phyloP scores from a whole-genome alignment of 2,797 vertebrate species.

The Rhyacichthys aspro region DNA sequence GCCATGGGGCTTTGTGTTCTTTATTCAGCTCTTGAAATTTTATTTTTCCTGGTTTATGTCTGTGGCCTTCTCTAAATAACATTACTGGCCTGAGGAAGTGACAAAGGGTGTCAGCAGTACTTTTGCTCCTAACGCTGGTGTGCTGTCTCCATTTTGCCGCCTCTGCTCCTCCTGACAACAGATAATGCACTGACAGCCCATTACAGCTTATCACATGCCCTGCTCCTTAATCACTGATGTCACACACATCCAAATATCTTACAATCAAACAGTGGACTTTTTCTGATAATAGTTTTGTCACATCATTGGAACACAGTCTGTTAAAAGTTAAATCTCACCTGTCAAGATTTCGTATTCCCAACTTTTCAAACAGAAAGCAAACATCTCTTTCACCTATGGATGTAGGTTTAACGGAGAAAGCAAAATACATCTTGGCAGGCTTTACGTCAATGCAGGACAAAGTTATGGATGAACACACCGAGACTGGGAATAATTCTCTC shows the following conservation, averaged over 20 bases:
- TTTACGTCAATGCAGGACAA: not conserved
- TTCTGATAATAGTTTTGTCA: slow-evolving; percentile 50
- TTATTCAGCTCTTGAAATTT: not conserved
- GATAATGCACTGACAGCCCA: slow-evolving; percentile 65
- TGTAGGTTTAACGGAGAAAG: not conserved
- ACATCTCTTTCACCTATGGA: no score
- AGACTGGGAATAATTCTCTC: no score
- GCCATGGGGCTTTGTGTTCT: not conserved
- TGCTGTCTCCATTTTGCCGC: slow-evolving; percentile 23
- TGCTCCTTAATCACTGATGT: slow-evolving; percentile 57
- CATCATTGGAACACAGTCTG: slow-evolving; percentile 43
- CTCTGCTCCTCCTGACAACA: slow-evolving; percentile 45
- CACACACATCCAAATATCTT: slow-evolving; percentile 46
- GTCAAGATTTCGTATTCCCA: slow-evolving; percentile 29
- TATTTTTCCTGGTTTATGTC: slow-evolving; percentile 13
- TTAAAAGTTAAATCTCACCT: slow-evolving; percentile 16
- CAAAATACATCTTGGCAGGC: not conserved
- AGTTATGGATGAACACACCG: no score
- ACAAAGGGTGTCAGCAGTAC: slow-evolving; percentile 40
- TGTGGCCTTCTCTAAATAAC: slow-evolving; percentile 35
- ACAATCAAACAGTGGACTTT: slow-evolving; percentile 32
- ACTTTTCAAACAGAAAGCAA: slow-evolving; percentile 18
- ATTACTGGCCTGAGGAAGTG: slow-evolving; percentile 34
- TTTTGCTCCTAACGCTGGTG: slow-evolving; percentile 19
- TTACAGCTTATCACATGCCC: slow-evolving; percentile 63